Evolutionary conservation across 1,140 invertebrate species (phyloP), one percentile per base, ranked within the genome.

Genomic region (Apolygus lucorum): DNA sequence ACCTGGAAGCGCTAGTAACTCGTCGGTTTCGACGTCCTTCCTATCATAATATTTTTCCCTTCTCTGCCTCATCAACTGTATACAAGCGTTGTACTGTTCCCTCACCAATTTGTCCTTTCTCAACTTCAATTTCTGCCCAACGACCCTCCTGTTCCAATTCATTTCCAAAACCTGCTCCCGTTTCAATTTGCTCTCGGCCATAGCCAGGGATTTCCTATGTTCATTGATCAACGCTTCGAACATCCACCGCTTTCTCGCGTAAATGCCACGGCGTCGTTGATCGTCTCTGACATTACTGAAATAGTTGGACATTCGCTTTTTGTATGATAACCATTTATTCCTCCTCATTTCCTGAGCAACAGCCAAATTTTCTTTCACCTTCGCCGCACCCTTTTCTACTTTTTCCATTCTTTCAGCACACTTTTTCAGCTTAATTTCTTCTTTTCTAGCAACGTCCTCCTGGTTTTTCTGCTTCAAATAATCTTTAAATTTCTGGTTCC

Each of bases 31-130:
- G 54, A 59, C 54, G 54, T 59, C 54, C 22, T 59, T 59, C 11
- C 54, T 13, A 21, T 22, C 22, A 21, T 59, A 59, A 24, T 59
- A 59, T 22, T 59, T 8, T 24, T 59, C 54, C 54, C 54, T 13
- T 17, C 54, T 13, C 8, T 59, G 54, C 4, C 54, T 13, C 54
- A 59, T 59, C 4, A 22, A 24, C 22, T 59, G 8, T 4, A 59
- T 11, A 59, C 54, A 59, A 24, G 54, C 11, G 8, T 24, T 59
- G 54, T 59, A 59, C 54, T 59, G 54, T 24, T 59, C 54, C 54
- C 54, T 59, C 54, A 59, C 54, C 22, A 59, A 59, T 22, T 59
- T 59, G 22, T 59, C 54, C 22, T 59, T 59, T 59, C 22, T 59
- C 22, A 59, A 59, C 22, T 59, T 59, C 13, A 59, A 24, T 24